phyloP scores from a whole-genome alignment of 2,113 vertebrate species.

The Sitta europaea region DNA sequence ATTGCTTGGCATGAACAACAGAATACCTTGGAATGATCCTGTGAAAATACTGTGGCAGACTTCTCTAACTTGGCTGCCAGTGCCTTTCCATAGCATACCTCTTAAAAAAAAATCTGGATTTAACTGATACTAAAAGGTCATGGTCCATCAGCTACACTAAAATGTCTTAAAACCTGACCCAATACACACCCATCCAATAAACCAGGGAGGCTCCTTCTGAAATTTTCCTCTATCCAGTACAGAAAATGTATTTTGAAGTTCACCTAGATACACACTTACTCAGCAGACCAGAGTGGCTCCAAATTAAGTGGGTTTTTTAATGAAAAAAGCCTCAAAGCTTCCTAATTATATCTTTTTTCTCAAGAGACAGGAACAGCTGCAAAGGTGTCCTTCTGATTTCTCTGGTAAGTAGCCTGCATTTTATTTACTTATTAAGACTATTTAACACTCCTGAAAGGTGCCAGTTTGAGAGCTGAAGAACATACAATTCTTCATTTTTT shows the following conservation, averaged over 20 bases:
- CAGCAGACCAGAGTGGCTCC: background rate
- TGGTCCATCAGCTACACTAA: background rate
- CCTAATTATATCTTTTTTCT: constrained; percentile 2
- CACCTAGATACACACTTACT: background rate
- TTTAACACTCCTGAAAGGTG: background rate
- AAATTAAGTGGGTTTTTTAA: background rate
- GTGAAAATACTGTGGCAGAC: constrained; percentile 31
- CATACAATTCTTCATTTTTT: background rate
- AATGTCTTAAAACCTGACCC: background rate
- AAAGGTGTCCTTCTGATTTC: background rate
- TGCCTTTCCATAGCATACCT: background rate
- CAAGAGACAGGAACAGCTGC: constrained; percentile 8
- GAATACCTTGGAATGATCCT: constrained; percentile 44
- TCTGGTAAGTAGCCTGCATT: constrained; percentile 14
- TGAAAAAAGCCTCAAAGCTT: background rate
- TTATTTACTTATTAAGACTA: constrained; percentile 19
- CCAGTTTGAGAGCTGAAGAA: background rate
- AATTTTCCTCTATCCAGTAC: background rate
- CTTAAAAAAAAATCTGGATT: constrained; percentile 33
- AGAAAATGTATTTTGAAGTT: background rate
- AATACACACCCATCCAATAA: background rate
- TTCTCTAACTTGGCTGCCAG: background rate
- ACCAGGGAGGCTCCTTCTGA: background rate
- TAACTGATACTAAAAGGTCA: constrained; percentile 14
- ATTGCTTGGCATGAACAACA: constrained; percentile 23